These are phyloP conservation scores for Sebastes cheni DNA, from an alignment of 2,797 vertebrate genomes.

Conservation along the genomic window DNA sequence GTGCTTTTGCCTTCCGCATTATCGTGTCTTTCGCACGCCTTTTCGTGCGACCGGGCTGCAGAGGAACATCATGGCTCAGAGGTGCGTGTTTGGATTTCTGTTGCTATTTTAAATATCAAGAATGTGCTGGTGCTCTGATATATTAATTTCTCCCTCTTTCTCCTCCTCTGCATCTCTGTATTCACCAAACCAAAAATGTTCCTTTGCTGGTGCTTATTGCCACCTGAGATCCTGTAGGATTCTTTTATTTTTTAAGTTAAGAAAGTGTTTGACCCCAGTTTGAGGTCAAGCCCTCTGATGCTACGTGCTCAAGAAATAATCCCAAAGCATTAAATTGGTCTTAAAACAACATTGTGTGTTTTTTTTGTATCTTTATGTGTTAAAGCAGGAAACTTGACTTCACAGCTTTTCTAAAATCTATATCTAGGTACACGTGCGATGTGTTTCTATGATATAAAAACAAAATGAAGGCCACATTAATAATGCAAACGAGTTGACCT, in stretches of 20 bases:
- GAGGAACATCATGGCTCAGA: background rate
- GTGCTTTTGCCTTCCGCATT: background rate
- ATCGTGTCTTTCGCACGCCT: background rate
- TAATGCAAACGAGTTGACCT: conserved; percentile 43
- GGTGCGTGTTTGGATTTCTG: background rate
- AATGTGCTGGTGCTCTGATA: background rate
- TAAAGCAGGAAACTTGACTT: background rate
- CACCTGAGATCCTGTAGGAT: background rate
- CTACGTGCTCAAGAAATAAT: background rate
- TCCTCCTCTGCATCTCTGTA: background rate
- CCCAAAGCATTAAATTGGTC: background rate
- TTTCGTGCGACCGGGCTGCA: background rate
- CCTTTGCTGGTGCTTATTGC: background rate
- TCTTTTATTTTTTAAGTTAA: background rate
- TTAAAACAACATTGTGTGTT: background rate
- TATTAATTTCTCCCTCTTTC: background rate
- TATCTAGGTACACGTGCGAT: background rate
- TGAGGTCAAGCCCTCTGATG: background rate
- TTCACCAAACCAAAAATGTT: background rate
- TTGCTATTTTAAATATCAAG: background rate
- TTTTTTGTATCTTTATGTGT: background rate
- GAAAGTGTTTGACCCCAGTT: background rate
- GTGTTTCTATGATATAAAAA: conserved; percentile 11
- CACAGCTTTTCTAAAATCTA: background rate
- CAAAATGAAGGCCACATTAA: conserved; percentile 9